A percentile compares a stretch with the other conserved stretches of the same genome.
These are phyloP conservation scores for Calypte anna DNA, from an alignment of 2,113 vertebrate genomes.

Conservation along the genomic window DNA sequence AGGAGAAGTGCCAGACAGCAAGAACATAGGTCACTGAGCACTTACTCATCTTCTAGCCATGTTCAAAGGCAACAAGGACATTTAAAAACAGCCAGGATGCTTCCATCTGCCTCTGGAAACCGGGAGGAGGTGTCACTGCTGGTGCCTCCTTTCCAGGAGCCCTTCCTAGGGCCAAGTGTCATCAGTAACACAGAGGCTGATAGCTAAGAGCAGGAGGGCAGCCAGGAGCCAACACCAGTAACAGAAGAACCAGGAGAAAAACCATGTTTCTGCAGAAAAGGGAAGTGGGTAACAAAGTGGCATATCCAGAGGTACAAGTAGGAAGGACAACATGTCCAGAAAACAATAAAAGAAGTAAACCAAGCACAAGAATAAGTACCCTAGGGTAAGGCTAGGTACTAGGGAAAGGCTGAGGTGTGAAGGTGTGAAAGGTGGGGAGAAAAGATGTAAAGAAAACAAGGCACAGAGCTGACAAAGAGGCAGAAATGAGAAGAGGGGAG, in stretches of 20 bases:
- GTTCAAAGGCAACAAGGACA: not conserved
- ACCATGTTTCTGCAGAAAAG: not conserved
- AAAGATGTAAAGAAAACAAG: not conserved
- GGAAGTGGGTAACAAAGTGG: not conserved
- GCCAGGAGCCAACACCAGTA: not conserved
- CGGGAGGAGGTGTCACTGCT: not conserved
- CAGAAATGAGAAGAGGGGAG: not conserved
- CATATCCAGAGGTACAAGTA: not conserved
- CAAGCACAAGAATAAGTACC: not conserved
- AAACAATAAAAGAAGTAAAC: not conserved
- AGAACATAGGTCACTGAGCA: not conserved
- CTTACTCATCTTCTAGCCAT: not conserved
- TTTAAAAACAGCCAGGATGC: not conserved
- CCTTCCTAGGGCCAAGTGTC: not conserved
- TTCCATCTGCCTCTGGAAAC: not conserved
- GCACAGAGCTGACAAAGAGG: not conserved
- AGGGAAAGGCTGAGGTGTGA: accelerated
- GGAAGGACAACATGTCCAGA: not conserved
- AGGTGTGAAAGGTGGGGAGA: not conserved
- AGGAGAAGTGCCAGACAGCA: not conserved
- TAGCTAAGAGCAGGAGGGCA: not conserved
- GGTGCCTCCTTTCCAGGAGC: not conserved
- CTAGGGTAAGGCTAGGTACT: not conserved
- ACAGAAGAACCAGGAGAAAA: not conserved
- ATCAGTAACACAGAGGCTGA: not conserved